Base-by-base conservation (phyloP, 1,140 invertebrate species). In the Caenorhabditis remanei region DNA sequence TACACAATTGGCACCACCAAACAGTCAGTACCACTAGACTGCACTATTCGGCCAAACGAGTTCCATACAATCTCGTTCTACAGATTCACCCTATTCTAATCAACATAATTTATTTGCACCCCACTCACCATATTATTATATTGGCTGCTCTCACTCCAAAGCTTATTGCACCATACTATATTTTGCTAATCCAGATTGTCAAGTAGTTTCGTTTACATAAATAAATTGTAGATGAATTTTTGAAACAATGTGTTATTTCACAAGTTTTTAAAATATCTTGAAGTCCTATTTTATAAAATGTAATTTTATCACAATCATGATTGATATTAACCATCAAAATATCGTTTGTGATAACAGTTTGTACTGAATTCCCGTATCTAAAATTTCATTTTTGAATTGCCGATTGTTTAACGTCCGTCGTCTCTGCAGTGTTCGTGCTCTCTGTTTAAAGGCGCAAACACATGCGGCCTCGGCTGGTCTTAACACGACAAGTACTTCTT, bases 61-160 rank as follows among this genome's bases (percentile, higher is more conserved):
- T 2, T 67, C 40, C 4, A 9, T 41, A 11, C 24, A 61, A n/a
- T 8, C 58, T 13, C 58, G 24, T 61, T 61, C 58, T 67, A 2
- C 50, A 53, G 9, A 53, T 32, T 32, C 50, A 19, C 55, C 43
- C 24, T 71, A 71, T 43, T 7, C 41, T 71, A 71, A 71, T 41
- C 65, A 58, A 32, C 32, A 58, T 58, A 58, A 58, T 58, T 58
- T 58, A 58, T 58, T 58, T 58, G 55, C 55, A 58, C n/a, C 65
- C 61, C 61, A 63, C 61, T 63, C 61, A 63, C 61, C 5, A 32
- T 63, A 63, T 63, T 58, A 63, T 63, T 63, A 63, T 63, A 19
- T 58, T 19, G 19, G 55, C n/a, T 58, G 55, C 55, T n/a, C 55
- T 58, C 55, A 58, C 19, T 58, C 13, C n/a, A 58, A n/a, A 58